Base-by-base conservation (phyloP, 2,888 invertebrate species). In the Cerceris ruficornis region DNA sequence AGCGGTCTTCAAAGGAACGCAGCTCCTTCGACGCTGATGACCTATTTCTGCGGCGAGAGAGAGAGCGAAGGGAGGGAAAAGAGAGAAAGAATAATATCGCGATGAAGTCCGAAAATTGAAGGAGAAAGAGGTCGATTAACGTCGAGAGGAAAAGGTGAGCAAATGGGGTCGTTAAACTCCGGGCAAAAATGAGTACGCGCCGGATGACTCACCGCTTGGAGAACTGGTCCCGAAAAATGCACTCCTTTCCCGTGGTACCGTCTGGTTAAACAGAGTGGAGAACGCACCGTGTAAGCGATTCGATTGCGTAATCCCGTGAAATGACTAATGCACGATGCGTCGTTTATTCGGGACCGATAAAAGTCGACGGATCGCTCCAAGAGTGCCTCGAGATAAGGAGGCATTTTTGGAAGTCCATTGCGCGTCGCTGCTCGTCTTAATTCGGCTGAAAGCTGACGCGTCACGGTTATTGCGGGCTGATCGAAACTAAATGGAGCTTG, bases 201-300 rank as follows among this genome's bases (percentile, higher is more conserved):
- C 57, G 58, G 80, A 81, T 85, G 85, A 85, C 69, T 85, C 85
- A 83, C 62, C 64, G 15, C 8, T 46, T 60, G 2, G 28, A 28
- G 72, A 81, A 69, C 81, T 77, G 85, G 80, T 82, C 80, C 79
- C 72, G 77, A 76, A 84, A 79, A 73, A 80, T 69, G 17, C 43
- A 70, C 13, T 41, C 28, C 41, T 11, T 15, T 61, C 46, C 54
- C 65, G 60, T 54, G 70, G 60, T 52, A 60, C 61, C 42, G 55
- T 42, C 57, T 39, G 65, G 69, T 75, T 69, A 75, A 75, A 52
- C 39, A 46, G 46, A 13, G 14, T 17, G 62, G 42, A 57, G 41
- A 69, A 69, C 70, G 75, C 14, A n/a, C n/a, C 52, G 52, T 52
- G 9, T 52, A 46, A 28, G 28, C 28, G 28, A 52, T n/a, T 52